Evolutionary conservation across 2,888 invertebrate species (phyloP).

Genomic region (Lissonota sp.): DNA sequence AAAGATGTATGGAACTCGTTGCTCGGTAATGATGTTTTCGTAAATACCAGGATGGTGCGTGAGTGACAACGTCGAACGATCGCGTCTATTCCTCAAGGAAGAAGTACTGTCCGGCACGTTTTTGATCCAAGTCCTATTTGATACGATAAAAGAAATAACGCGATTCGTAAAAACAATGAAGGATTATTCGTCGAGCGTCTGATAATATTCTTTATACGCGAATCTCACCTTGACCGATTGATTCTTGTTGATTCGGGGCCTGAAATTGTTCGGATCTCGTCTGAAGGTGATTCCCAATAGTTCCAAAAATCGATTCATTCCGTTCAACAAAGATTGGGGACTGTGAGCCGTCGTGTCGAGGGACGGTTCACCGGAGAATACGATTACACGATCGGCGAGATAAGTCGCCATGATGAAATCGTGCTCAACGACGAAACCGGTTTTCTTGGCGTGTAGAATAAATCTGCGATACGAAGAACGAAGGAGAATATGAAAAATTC

Average conservation of each 20-base stretch:
- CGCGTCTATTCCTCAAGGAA: slow-evolving; percentile 96
- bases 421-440: slow-evolving; percentile 99
- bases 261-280: slow-evolving; percentile 98
- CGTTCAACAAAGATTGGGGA: slow-evolving; percentile 96
- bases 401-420: slow-evolving; percentile 99
- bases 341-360: slow-evolving; percentile 94
- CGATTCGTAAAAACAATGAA: slow-evolving; percentile 59
- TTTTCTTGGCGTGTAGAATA: slow-evolving; percentile 99
- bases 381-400: slow-evolving; percentile 98
- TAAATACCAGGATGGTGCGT: not conserved
- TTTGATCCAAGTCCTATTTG: slow-evolving; percentile 97
- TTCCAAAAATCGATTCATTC: slow-evolving; percentile 99
- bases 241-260: slow-evolving; percentile 98
- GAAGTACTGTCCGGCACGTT: slow-evolving; percentile 98
- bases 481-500: too few relatives aligned
- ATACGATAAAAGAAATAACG: slow-evolving; percentile 81
- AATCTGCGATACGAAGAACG: slow-evolving; percentile 86
- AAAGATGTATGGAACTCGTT: slow-evolving; percentile 34
- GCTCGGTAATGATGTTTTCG: not conserved
- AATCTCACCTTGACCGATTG: slow-evolving; percentile 94
- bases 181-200: slow-evolving; percentile 28
- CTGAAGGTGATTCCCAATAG: slow-evolving; percentile 98
- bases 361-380: slow-evolving; percentile 98
- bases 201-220: not conserved
- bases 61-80: not conserved